phyloP scores from a whole-genome alignment of 2,113 vertebrate genomes.

The Eudyptes chrysolophus region DNA sequence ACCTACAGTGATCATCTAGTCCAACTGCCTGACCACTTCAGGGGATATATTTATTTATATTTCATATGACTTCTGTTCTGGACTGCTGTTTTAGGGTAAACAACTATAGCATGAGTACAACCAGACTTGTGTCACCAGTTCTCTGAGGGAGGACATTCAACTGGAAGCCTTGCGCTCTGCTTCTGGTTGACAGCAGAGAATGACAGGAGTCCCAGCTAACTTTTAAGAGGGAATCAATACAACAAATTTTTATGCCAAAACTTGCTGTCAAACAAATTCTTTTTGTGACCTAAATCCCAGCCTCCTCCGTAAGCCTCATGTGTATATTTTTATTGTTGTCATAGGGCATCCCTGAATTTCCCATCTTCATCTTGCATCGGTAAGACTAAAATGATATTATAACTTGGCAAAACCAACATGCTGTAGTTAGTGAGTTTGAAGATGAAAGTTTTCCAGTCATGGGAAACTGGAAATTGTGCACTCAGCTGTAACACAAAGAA shows the following conservation, averaged over 20 bases:
- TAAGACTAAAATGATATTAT: background rate
- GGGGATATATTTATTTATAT: background rate
- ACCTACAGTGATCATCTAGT: background rate
- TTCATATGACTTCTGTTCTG: background rate
- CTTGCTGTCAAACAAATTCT: background rate
- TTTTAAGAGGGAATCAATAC: background rate
- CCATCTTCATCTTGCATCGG: background rate
- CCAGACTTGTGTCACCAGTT: background rate
- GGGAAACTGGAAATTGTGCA: background rate
- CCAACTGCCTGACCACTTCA: background rate
- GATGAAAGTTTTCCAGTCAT: background rate
- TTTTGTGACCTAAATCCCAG: background rate
- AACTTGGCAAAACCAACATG: background rate
- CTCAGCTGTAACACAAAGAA: background rate
- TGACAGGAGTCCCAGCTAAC: background rate
- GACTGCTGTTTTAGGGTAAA: background rate
- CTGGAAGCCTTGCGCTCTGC: background rate
- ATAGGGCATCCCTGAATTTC: background rate
- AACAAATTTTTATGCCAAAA: background rate
- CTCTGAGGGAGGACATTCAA: background rate
- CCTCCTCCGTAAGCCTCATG: background rate
- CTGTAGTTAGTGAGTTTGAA: background rate
- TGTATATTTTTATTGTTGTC: background rate
- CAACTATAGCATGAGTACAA: background rate
- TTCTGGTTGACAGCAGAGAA: background rate